These are phyloP conservation scores for Parnassius mnemosyne DNA, from an alignment of 2,888 invertebrate species.

Conservation along the genomic window DNA sequence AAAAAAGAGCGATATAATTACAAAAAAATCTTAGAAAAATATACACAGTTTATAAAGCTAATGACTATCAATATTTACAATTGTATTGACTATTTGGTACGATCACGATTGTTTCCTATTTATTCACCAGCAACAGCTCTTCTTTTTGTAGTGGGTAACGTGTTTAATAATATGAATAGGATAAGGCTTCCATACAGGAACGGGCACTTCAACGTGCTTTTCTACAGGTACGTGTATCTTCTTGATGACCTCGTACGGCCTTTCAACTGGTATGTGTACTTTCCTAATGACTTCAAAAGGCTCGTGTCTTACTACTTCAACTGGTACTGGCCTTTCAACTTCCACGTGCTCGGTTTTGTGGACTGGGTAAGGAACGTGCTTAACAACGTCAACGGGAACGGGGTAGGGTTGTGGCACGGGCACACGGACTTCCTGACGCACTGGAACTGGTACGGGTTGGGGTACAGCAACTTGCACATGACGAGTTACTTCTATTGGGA, in stretches of 20 bases:
- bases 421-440: constrained; percentile 65
- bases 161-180: constrained; percentile 75
- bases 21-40: constrained; percentile 33
- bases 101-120: constrained; percentile 50
- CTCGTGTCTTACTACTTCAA: constrained; percentile 64
- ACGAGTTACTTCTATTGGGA: constrained; percentile 70
- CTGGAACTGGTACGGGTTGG: constrained; percentile 63
- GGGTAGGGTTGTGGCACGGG: constrained; percentile 74
- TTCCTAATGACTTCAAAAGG: constrained; percentile 70
- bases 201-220: constrained; percentile 69
- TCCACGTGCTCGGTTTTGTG: constrained; percentile 68
- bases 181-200: constrained; percentile 72
- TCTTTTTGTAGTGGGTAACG: constrained; percentile 74
- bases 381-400: constrained; percentile 68
- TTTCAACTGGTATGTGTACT: constrained; percentile 65
- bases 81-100: constrained; percentile 74
- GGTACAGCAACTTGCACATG: constrained; percentile 67
- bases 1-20: neutral
- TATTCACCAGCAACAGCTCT: constrained; percentile 69
- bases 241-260: constrained; percentile 71
- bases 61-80: constrained; percentile 75
- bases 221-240: constrained; percentile 67
- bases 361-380: constrained; percentile 71
- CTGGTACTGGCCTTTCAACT: constrained; percentile 69
- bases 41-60: constrained; percentile 54